Evolutionary conservation across 92 coral and sea anemone genomes (phyloP), one percentile per base, ranked within the genome.

Genomic region (Actinostola sp.): DNA sequence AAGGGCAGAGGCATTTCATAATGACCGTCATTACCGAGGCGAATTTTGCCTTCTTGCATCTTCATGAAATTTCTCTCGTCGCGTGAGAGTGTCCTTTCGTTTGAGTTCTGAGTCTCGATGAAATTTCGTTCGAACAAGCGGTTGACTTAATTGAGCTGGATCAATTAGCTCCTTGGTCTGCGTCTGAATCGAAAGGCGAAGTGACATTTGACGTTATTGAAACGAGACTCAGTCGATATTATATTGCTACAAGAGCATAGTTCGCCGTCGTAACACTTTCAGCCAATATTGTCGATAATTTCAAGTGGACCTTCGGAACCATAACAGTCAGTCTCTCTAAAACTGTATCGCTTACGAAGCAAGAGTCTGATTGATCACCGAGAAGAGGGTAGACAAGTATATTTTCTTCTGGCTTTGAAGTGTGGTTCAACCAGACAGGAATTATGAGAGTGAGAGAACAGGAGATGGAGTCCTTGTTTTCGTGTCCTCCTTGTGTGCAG

Each of bases 401-500:
- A 4, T 67, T 61, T 13, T 61, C 44, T 34, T 82, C 77, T 32
- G 74, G 61, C n/a, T n/a, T n/a, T n/a, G n/a, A n/a, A n/a, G n/a
- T n/a, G n/a, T n/a, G n/a, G n/a, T n/a, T n/a, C 36, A 82, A 24
- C 78, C 82, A 75, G 17, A 82, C 82, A 30, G 88, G 88, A 12
- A 82, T 67, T 21, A 75, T 82, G n/a, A 75, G n/a, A n/a, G n/a
- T n/a, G n/a, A n/a, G 42, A 17, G 82, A 68, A 29, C 36, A 4
- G 3, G 17, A n/a, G n/a, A n/a, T n/a, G n/a, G n/a, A n/a, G n/a
- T n/a, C n/a, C n/a, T n/a, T n/a, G n/a, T n/a, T n/a, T n/a, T n/a
- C n/a, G n/a, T n/a, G n/a, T n/a, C n/a, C n/a, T n/a, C n/a, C n/a
- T n/a, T n/a, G n/a, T n/a, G n/a, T n/a, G n/a, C n/a, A n/a, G n/a